These are phyloP conservation scores for Tanaodytes sp. DNA, from an alignment of 2,888 invertebrate species.

Conservation along the genomic window DNA sequence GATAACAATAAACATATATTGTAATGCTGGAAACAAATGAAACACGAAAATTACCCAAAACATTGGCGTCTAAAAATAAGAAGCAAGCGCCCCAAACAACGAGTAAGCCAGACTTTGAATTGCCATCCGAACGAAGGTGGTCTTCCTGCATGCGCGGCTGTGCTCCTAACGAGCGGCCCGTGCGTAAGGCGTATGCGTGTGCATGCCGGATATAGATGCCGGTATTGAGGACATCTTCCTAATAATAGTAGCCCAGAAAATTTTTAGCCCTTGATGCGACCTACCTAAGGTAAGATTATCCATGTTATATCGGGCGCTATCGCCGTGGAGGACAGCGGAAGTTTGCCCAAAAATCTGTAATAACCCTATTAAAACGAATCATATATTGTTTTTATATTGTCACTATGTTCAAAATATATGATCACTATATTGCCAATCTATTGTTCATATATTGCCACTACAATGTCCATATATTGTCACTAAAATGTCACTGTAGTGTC, in stretches of 20 bases:
- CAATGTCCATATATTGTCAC: too few relatives aligned
- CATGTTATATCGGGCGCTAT: constrained; percentile 39
- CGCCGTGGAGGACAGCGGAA: constrained; percentile 34
- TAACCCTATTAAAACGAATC: too few relatives aligned
- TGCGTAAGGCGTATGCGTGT: constrained; percentile 58
- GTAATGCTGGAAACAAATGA: background rate
- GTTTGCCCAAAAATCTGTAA: constrained; percentile 32
- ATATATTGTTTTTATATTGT: too few relatives aligned
- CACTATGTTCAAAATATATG: too few relatives aligned
- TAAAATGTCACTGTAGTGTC: too few relatives aligned
- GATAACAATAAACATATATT: too few relatives aligned
- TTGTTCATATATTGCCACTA: too few relatives aligned
- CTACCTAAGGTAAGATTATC: constrained; percentile 59
- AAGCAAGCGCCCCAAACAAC: constrained; percentile 1
- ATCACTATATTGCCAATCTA: too few relatives aligned
- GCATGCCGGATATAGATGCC: constrained; percentile 68
- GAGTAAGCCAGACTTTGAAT: constrained; percentile 30
- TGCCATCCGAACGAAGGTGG: constrained; percentile 35
- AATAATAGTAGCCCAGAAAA: constrained; percentile 71
- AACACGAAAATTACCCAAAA: constrained; percentile 14
- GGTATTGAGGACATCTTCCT: constrained; percentile 72
- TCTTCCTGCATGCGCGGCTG: constrained; percentile 34
- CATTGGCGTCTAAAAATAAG: constrained; percentile 16
- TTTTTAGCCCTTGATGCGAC: constrained; percentile 72
- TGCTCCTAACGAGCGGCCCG: constrained; percentile 43